phyloP scores from a whole-genome alignment of 2,888 invertebrate species.

The Pterobdella sp. region DNA sequence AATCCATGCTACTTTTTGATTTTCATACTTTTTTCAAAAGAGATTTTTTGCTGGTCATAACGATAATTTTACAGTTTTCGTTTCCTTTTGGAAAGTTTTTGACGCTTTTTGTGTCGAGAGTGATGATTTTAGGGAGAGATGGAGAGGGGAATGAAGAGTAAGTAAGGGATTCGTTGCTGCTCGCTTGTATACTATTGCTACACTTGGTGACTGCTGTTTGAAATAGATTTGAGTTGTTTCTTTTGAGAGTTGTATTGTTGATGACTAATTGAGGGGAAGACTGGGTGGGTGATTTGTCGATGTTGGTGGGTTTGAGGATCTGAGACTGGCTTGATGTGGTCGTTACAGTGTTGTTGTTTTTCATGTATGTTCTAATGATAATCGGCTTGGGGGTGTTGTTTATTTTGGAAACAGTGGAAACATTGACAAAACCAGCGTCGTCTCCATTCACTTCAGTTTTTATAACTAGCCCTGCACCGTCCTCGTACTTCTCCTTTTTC shows the following conservation, averaged over 20 bases:
- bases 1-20: too few species aligned
- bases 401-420: neutral
- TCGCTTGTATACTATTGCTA: too few species aligned
- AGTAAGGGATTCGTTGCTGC: too few species aligned
- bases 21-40: too few species aligned
- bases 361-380: neutral
- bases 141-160: too few species aligned
- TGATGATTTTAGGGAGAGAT: neutral
- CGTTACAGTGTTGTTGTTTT: neutral
- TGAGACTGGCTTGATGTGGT: neutral
- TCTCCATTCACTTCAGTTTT: neutral
- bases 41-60: too few species aligned
- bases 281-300: neutral
- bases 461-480: neutral
- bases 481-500: neutral
- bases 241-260: too few species aligned
- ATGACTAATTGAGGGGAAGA: neutral
- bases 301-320: neutral
- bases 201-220: too few species aligned
- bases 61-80: too few species aligned
- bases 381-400: neutral
- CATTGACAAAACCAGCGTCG: neutral
- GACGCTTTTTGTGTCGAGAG: neutral
- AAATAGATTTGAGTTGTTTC: too few species aligned
- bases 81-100: too few species aligned